phyloP scores from a whole-genome alignment of 2,113 vertebrate species.

The Platysternon megacephalum region DNA sequence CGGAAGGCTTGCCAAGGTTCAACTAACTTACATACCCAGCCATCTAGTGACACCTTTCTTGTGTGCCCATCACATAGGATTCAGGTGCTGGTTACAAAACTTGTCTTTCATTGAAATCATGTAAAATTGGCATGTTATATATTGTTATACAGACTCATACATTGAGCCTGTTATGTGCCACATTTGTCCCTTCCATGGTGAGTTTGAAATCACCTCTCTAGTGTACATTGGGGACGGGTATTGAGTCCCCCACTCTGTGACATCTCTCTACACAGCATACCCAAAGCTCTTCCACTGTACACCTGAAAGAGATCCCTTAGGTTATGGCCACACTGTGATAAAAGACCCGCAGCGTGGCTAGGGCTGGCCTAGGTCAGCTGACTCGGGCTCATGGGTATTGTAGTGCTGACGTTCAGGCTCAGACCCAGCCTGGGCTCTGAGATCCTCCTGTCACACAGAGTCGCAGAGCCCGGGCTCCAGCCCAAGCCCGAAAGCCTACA shows the following conservation, averaged over 20 bases:
- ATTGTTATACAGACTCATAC: not conserved
- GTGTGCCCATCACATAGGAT: not conserved
- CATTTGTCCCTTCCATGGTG: not conserved
- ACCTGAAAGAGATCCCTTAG: not conserved
- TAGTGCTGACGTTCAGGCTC: not conserved
- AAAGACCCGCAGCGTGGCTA: not conserved
- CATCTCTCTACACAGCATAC: not conserved
- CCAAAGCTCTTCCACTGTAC: not conserved
- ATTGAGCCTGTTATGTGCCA: fast-evolving
- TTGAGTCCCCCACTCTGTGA: not conserved
- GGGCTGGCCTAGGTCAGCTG: not conserved
- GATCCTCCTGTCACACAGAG: not conserved
- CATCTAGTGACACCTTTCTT: fast-evolving
- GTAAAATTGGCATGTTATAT: not conserved
- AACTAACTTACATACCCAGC: not conserved
- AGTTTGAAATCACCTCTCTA: not conserved
- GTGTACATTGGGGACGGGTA: too few relatives aligned
- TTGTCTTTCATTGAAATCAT: not conserved
- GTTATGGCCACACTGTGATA: not conserved
- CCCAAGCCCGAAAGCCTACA: not conserved
- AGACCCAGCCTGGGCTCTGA: not conserved
- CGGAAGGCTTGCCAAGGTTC: too few relatives aligned
- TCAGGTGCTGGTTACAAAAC: not conserved
- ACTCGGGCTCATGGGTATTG: not conserved
- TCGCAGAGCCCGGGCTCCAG: too few relatives aligned